Evolutionary conservation across 2,888 invertebrate genomes (phyloP).

Genomic region (Drosophila prostipennis): DNA sequence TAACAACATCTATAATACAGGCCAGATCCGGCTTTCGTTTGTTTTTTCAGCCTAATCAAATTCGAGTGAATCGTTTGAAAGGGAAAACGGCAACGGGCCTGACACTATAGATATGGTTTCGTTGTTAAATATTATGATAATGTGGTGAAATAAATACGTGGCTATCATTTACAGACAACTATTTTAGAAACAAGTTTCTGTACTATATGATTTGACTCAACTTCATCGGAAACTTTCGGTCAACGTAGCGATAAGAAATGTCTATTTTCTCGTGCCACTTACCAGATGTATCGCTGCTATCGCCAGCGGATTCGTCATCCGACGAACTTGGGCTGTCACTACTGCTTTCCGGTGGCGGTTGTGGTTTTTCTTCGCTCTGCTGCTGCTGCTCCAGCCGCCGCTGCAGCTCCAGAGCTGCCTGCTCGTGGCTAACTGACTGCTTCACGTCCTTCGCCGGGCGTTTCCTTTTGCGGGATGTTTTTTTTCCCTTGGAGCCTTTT

Average conservation of each 20-base stretch:
- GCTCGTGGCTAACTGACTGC: neutral
- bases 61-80: too few species aligned
- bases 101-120: too few species aligned
- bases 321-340: constrained; percentile 35
- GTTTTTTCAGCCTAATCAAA: too few species aligned
- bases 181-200: too few species aligned
- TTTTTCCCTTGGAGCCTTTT: constrained; percentile 2
- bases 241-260: neutral
- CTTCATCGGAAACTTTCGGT: neutral
- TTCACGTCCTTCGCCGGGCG: constrained; percentile 1
- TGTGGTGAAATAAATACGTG: neutral
- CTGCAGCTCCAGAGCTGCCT: neutral
- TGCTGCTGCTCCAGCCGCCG: neutral
- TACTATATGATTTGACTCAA: too few species aligned
- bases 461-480: constrained; percentile 38
- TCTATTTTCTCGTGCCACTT: neutral
- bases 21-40: too few species aligned
- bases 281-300: constrained; percentile 30
- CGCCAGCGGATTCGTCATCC: constrained; percentile 35
- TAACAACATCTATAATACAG: too few species aligned
- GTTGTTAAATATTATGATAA: neutral
- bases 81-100: too few species aligned
- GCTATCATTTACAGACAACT: too few species aligned
- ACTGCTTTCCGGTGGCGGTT: constrained; percentile 9
- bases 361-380: neutral